phyloP scores from a whole-genome alignment of 37 sponge, comb jelly and placozoan species.

The Cladorhizidae sp. region DNA sequence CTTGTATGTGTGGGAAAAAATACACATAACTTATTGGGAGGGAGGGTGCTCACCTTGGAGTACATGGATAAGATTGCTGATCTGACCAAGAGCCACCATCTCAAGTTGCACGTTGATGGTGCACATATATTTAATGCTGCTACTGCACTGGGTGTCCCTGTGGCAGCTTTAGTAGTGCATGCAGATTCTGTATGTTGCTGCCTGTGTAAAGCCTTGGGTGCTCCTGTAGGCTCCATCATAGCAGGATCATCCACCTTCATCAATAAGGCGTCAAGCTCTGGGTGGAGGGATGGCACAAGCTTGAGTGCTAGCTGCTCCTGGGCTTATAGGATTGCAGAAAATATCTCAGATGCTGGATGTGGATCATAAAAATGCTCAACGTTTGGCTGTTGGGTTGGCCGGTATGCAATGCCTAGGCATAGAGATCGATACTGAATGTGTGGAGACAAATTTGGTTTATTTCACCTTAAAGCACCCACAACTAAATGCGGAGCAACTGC shows the following conservation, averaged over 20 bases:
- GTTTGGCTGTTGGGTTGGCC: slow-evolving; percentile 40
- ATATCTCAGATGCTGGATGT: slow-evolving; percentile 30
- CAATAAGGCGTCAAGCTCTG: slow-evolving; percentile 57
- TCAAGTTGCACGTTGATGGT: slow-evolving; percentile 82
- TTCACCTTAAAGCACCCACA: slow-evolving; percentile 21
- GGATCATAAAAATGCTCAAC: slow-evolving; percentile 74
- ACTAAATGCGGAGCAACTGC: slow-evolving; percentile 39
- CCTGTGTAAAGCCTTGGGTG: slow-evolving; percentile 80
- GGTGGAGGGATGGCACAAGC: slow-evolving; percentile 86
- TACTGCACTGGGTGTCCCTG: slow-evolving; percentile 58
- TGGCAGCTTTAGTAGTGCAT: slow-evolving; percentile 42
- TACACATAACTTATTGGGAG: slow-evolving; percentile 76
- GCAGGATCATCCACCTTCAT: slow-evolving; percentile 71
- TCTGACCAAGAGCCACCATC: slow-evolving; percentile 12
- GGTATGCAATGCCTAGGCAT: slow-evolving; percentile 50
- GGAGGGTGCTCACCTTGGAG: slow-evolving; percentile 36
- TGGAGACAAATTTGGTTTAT: slow-evolving; percentile 74
- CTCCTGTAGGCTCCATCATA: slow-evolving; percentile 76
- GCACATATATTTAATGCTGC: slow-evolving; percentile 85
- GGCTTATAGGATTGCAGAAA: slow-evolving; percentile 58
- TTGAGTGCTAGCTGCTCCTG: slow-evolving; percentile 82
- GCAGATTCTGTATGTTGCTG: slow-evolving; percentile 75
- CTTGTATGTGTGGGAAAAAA: slow-evolving; percentile 74
- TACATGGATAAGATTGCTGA: slow-evolving; percentile 61
- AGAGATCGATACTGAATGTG: slow-evolving; percentile 20